These are phyloP conservation scores for Drosophila borealis DNA, from an alignment of 2,888 invertebrate genomes.

Conservation along the genomic window DNA sequence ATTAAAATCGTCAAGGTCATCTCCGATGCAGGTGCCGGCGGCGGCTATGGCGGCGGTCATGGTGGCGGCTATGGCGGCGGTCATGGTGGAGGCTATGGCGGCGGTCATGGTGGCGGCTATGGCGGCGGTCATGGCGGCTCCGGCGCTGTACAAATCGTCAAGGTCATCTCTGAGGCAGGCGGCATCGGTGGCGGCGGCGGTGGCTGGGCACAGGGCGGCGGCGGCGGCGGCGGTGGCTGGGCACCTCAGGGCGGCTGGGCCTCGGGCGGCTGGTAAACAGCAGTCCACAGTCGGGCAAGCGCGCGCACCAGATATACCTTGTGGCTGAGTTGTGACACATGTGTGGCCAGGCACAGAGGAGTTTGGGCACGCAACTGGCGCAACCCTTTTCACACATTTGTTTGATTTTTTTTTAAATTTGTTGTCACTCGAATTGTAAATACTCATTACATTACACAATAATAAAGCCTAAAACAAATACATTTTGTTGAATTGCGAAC, in stretches of 20 bases:
- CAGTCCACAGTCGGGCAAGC: constrained; percentile 4
- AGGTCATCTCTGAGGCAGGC: constrained; percentile 43
- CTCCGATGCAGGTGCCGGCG: constrained; percentile 44
- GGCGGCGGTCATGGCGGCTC: constrained; percentile 29
- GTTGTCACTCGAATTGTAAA: constrained; percentile 45
- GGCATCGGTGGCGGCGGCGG: constrained; percentile 29
- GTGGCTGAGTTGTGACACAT: constrained; percentile 5
- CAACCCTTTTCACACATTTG: constrained; percentile 26
- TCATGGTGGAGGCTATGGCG: constrained; percentile 21
- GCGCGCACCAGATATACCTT: constrained; percentile 3
- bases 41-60: constrained; percentile 30
- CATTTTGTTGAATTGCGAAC: constrained; percentile 11
- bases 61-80: constrained; percentile 36
- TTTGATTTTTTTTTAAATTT: constrained; percentile 21
- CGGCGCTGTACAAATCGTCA: constrained; percentile 47
- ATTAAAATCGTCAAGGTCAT: constrained; percentile 43
- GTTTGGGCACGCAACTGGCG: constrained; percentile 5
- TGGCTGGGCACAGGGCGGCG: constrained; percentile 21
- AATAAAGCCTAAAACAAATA: constrained; percentile 21
- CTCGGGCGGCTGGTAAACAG: constrained; percentile 58
- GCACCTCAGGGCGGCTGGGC: constrained; percentile 67
- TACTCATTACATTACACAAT: constrained; percentile 42
- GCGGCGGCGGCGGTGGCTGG: constrained; percentile 57
- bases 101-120: constrained; percentile 24
- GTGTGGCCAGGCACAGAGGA: not conserved